Evolutionary conservation across 2,113 vertebrate species (phyloP).

Genomic region (Formicarius rufipectus): DNA sequence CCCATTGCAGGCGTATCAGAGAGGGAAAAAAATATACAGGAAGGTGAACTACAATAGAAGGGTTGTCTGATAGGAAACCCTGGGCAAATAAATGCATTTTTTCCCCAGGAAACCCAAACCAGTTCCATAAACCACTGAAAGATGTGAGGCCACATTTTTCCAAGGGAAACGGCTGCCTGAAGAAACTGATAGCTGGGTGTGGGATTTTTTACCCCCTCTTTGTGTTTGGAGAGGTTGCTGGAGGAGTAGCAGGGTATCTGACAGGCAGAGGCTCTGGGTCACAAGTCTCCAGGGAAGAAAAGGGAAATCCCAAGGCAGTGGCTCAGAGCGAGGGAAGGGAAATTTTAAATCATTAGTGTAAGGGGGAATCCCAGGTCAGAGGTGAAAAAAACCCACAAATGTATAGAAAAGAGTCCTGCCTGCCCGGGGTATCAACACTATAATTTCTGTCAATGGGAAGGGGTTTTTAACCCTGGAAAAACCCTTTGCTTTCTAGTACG

Average conservation of each 20-base stretch:
- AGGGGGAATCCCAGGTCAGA: neutral
- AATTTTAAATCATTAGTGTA: neutral
- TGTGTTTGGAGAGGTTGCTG: neutral
- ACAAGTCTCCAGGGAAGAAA: neutral
- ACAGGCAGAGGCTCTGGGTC: neutral
- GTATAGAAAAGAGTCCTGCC: neutral
- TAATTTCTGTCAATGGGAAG: neutral
- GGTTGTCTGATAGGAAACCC: conserved; percentile 42
- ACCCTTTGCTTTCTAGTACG: neutral
- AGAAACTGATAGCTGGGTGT: neutral
- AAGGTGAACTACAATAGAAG: conserved; percentile 53
- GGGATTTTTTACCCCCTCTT: fast-evolving
- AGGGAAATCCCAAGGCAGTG: neutral
- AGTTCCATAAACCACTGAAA: neutral
- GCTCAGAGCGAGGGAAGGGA: neutral
- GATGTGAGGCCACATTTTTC: conserved; percentile 7
- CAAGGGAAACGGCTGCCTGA: conserved; percentile 42
- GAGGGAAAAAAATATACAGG: neutral
- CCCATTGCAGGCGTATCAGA: neutral
- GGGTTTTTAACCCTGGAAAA: neutral
- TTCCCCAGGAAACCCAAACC: conserved; percentile 40
- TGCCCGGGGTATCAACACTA: neutral
- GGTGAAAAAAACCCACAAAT: neutral
- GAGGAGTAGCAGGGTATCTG: neutral
- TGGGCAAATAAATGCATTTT: conserved; percentile 12